Base-by-base conservation (phyloP, 2,888 invertebrate genomes). In the Agrochola circellaris region DNA sequence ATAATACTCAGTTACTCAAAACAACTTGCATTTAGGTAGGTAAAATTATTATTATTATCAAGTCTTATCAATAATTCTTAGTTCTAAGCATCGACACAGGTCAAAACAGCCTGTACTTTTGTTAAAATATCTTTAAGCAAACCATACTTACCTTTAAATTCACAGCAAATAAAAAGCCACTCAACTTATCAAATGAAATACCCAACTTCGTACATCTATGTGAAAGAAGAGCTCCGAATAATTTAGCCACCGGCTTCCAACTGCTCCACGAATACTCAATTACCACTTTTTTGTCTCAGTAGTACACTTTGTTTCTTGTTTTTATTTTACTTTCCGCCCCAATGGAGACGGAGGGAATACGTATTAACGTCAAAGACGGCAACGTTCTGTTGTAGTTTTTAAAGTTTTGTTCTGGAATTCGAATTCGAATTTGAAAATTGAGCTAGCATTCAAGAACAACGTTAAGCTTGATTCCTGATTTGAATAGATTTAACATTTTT, bases 211-310 rank as follows among this genome's bases (percentile, higher is more conserved):
- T 86, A 90, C 88, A 88, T 91, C 90, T 81, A 86, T 84, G 88
- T 87, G 85, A 85, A 88, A 87, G 89, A 84, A 88, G 81, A 85
- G 85, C 89, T 85, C 80, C 84, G 91, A 91, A 93, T 94, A 94
- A 93, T 93, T 93, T 92, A 92, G 91, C 90, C 89, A 86, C 90
- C 89, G 82, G 85, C 89, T 85, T 91, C 90, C 89, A 88, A 93
- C 92, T 93, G 93, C 91, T 93, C 90, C 89, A 85, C 90, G 93
- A 94, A 93, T 93, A 93, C 93, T 93, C 93, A 93, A 94, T 94
- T 94, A 94, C 92, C 90, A 92, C 91, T 93, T 94, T 92, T 94
- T 92, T 93, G 93, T 93, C 91, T 92, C 89, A 85, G 85, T 87
- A 88, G 87, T 91, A 90, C 90, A 90, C 88, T 91, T 90, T 88